Evolutionary conservation across 2,888 invertebrate genomes (phyloP), one percentile per base, ranked within the genome.

Genomic region (Axea sp.): DNA sequence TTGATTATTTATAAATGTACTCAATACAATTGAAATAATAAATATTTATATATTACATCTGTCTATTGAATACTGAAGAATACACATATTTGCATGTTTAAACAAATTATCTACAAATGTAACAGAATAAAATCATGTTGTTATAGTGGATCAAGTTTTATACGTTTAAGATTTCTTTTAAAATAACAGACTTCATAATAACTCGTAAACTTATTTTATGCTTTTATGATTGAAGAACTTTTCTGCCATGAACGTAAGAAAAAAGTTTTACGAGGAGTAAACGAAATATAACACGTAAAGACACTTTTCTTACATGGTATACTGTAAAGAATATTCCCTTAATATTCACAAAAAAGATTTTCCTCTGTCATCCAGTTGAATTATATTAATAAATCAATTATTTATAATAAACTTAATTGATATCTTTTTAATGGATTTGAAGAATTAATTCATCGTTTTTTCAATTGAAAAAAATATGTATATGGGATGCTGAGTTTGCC

Each of bases 171-270:
- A n/a, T n/a, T n/a, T n/a, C n/a, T n/a, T n/a, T n/a, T n/a, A n/a
- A n/a, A n/a, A 51, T 49, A 12, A 49, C 12, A 33, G 19, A 37
- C 24, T 17, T 5, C 8, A 37, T 37, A 41, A 53, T 31, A 41
- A 41, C 41, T 31, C 41, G 26, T 55, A 55, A 41, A 55, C 11
- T 55, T 55, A 37, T 39, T 55, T 55, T 55, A 55, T 55, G 15
- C 12, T 55, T 24, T 41, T 55, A 41, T 31, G 55, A 57, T 57
- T 57, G 41, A 39, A 53, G 51, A 57, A 41, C 12, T 57, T 41
- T 31, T 31, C 31, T 35, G 8, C n/a, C n/a, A n/a, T n/a, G n/a
- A n/a, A 3, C 6, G 11, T 11, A 22, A 33, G 33, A 22, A 33
- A 19, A 33, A 11, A 19, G 11, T 57, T 41, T 57, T 57, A 57